These are phyloP conservation scores for Scaptomyza graminum DNA, from an alignment of 1,140 invertebrate genomes.

Conservation along the genomic window DNA sequence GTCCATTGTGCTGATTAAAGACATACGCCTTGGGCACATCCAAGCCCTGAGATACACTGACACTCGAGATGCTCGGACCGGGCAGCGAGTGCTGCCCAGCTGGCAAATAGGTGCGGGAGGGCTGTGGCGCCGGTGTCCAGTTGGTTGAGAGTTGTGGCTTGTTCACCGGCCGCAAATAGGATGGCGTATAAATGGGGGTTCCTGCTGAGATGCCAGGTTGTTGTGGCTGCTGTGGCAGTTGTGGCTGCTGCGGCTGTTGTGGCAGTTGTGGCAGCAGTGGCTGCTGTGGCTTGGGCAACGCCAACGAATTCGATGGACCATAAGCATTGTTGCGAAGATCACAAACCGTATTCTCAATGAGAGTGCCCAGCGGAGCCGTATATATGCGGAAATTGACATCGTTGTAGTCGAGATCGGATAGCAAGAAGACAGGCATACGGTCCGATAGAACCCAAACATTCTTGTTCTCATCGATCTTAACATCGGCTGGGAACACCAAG, in stretches of 20 bases:
- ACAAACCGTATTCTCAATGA: slow-evolving; percentile 89
- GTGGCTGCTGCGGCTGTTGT: not conserved
- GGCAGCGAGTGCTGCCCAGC: not conserved
- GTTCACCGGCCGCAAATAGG: slow-evolving; percentile 38
- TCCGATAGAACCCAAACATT: slow-evolving; percentile 92
- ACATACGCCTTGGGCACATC: slow-evolving; percentile 78
- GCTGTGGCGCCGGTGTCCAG: slow-evolving; percentile 48
- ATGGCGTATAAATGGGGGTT: slow-evolving; percentile 53
- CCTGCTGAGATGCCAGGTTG: slow-evolving; percentile 13
- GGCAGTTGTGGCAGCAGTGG: slow-evolving; percentile 17
- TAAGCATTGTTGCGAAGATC: slow-evolving; percentile 84
- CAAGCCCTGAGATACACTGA: slow-evolving; percentile 41
- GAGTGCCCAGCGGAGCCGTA: slow-evolving; percentile 86
- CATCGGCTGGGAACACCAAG: slow-evolving; percentile 90
- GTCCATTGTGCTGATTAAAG: slow-evolving; percentile 81
- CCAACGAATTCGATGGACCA: slow-evolving; percentile 65
- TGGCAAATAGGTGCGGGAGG: slow-evolving; percentile 64
- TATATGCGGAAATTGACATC: slow-evolving; percentile 92
- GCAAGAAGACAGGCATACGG: slow-evolving; percentile 90
- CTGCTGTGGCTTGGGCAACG: slow-evolving; percentile 49
- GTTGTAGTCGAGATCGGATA: slow-evolving; percentile 89
- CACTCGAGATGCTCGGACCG: slow-evolving; percentile 48
- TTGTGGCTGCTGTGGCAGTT: slow-evolving; percentile 7
- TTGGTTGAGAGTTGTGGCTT: slow-evolving; percentile 54
- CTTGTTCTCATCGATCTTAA: slow-evolving; percentile 88